These are phyloP conservation scores for Helicoverpa armigera DNA, from an alignment of 1,140 invertebrate genomes.

Conservation along the genomic window DNA sequence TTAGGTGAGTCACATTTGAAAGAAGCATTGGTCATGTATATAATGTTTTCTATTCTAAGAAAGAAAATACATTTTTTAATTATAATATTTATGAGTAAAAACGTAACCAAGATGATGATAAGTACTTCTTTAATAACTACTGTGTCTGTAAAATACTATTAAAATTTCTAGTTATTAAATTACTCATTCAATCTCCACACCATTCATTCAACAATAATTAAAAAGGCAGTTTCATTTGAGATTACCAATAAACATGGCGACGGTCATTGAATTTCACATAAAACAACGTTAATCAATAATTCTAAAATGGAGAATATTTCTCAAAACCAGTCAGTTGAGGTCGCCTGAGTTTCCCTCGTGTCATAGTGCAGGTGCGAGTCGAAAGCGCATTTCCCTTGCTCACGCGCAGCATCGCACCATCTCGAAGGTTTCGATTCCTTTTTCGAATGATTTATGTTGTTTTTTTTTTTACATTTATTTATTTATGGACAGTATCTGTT, in stretches of 20 bases:
- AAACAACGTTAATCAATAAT: neutral
- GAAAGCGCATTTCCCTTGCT: constrained; percentile 58
- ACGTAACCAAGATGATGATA: no score
- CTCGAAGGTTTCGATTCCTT: constrained; percentile 23
- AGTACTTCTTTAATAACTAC: no score
- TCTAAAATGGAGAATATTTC: constrained; percentile 15
- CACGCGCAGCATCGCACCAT: constrained; percentile 9
- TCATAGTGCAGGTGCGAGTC: constrained; percentile 57
- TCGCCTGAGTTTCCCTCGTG: constrained; percentile 41
- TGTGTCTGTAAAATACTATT: no score
- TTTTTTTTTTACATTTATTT: neutral
- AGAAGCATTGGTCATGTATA: no score
- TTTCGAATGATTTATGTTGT: constrained; percentile 35
- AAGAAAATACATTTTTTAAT: no score
- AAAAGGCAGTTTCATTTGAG: neutral
- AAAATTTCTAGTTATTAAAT: no score
- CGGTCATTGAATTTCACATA: neutral
- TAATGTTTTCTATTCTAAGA: no score
- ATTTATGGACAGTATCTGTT: constrained; percentile 10
- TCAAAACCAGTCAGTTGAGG: constrained; percentile 30
- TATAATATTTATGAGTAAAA: no score
- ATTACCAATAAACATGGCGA: neutral
- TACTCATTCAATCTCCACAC: no score
- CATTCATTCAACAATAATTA: no score
- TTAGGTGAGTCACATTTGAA: no score